phyloP scores from a whole-genome alignment of 2,797 vertebrate genomes.

The Manis javanica region DNA sequence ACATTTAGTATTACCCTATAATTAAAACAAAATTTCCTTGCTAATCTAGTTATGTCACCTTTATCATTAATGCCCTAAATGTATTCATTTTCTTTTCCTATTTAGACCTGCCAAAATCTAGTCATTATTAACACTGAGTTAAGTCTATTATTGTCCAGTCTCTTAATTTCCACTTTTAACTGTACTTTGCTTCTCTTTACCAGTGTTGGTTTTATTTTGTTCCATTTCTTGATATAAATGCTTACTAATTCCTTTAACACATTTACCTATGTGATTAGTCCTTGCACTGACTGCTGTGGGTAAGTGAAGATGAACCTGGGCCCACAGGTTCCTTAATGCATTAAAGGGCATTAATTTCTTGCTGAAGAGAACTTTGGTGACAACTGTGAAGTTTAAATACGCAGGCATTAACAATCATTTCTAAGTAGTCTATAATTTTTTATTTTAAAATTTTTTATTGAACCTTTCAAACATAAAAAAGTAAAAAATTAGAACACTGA shows the following conservation, averaged over 20 bases:
- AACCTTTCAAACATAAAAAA: constrained; percentile 40
- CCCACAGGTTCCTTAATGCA: background rate
- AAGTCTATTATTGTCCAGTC: background rate
- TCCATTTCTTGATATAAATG: constrained; percentile 26
- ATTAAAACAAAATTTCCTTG: background rate
- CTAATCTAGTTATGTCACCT: background rate
- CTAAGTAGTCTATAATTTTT: constrained; percentile 26
- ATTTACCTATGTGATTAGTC: background rate
- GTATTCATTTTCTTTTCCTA: background rate
- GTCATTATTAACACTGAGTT: background rate
- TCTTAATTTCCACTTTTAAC: constrained; percentile 40
- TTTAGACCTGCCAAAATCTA: background rate
- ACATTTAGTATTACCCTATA: background rate
- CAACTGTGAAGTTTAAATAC: constrained; percentile 14
- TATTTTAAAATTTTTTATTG: constrained; percentile 48
- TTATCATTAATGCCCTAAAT: background rate
- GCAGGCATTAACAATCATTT: constrained; percentile 19
- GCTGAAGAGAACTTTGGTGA: constrained; percentile 20
- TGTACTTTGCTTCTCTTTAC: constrained; percentile 4
- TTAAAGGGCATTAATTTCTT: background rate
- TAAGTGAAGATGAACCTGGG: background rate
- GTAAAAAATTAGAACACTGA: constrained; percentile 40
- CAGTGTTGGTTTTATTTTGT: background rate
- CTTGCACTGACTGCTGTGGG: background rate
- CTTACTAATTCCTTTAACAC: background rate